These are phyloP conservation scores for Scortum barcoo DNA, from an alignment of 2,113 vertebrate species.

Conservation along the genomic window DNA sequence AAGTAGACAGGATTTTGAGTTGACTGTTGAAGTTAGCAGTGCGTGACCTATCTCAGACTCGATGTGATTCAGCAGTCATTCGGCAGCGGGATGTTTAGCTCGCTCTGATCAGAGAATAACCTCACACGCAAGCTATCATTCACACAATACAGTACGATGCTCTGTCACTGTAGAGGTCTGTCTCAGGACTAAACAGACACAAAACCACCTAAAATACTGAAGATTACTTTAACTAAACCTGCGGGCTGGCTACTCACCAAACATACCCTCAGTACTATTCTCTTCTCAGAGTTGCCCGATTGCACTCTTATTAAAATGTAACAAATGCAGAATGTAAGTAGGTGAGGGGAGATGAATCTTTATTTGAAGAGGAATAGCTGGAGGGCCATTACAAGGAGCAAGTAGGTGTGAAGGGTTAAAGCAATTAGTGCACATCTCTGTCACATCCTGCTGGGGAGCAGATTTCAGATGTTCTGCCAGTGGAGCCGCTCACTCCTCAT, in stretches of 20 bases:
- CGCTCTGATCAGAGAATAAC: background rate
- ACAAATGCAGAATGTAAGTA: conserved; percentile 54
- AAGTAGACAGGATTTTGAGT: background rate
- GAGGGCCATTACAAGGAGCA: conserved; percentile 63
- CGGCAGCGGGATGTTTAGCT: background rate
- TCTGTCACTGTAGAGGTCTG: background rate
- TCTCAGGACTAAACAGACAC: background rate
- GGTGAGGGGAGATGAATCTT: conserved; percentile 76
- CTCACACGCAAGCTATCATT: background rate
- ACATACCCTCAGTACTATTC: background rate
- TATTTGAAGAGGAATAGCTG: conserved; percentile 70
- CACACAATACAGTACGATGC: background rate
- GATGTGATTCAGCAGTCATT: background rate
- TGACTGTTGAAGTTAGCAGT: background rate
- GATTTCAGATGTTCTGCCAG: conserved; percentile 55
- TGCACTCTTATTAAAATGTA: conserved; percentile 19
- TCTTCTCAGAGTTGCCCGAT: conserved; percentile 16
- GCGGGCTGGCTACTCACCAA: conserved; percentile 9
- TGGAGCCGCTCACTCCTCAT: conserved; percentile 29
- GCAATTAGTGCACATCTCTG: conserved; percentile 63
- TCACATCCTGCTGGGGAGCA: conserved; percentile 66
- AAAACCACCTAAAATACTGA: too few relatives aligned
- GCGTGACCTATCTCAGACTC: background rate
- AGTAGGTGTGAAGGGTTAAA: conserved; percentile 78
- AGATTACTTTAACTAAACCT: conserved; percentile 12